Base-by-base conservation (phyloP, 2,797 vertebrate species). In the Lagodon rhomboides region DNA sequence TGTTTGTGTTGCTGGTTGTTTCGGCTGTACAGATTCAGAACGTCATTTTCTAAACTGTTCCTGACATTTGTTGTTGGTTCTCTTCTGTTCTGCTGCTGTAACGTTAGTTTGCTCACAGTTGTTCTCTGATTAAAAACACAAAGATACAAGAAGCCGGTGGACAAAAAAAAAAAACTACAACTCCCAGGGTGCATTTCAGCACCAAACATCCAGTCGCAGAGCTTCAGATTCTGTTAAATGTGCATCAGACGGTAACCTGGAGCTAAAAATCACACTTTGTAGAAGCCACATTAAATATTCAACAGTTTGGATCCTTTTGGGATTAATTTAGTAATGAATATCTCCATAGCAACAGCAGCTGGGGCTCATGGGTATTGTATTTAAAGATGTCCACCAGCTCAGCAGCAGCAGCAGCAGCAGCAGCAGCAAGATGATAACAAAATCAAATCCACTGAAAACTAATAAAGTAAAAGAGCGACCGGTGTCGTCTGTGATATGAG, bases 1-100 rank as follows among this genome's bases (percentile, higher is more conserved):
- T 72, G 15, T 79, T 73, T 54, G 66, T 77, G 75, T 73, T 54
- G 0, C 4, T 27, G 17, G 54, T 66, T 69, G 50, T 46, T 38
- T 61, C 41, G 11, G 30, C 38, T 76, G 75, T 49, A 70, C 34
- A 73, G 59, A 67, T 81, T 78, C 70, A 66, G 5, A 38, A 51
- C 59, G 53, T 20, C 4, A 16, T 50, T 82, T 86, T 84, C 30
- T 79, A 85, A 68, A 0, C 38, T 60, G 61, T 61, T 84, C 68
- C 51, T 67, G 51, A 53, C 5, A 7, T 72, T 49, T 59, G 7
- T 46, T 65, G 44, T 53, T 49, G 10, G 30, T 46, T 54, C 47
- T 65, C 10, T 44, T 65, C 10, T 51, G 30, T 62, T 73, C 9
- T 47, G 49, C 53, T 64, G 64, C 30, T 59, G 63, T 67, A 41